These are phyloP conservation scores for Sinodicranocentrus sp. DNA, from an alignment of 2,888 invertebrate species.

Conservation along the genomic window DNA sequence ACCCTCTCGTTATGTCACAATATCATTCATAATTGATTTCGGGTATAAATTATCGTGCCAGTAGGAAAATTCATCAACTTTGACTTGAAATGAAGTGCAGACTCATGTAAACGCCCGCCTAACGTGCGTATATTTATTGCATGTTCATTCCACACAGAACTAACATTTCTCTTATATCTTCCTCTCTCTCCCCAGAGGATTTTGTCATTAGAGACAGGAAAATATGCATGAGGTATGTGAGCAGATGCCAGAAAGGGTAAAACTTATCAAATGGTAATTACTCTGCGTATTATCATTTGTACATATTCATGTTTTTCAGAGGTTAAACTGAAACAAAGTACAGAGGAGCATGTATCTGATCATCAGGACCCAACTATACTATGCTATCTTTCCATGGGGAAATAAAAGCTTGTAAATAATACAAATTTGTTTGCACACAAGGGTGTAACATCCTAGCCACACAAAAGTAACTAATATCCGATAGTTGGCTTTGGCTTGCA, in stretches of 20 bases:
- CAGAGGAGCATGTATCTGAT: no score
- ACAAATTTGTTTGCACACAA: conserved; percentile 15
- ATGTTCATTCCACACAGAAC: no score
- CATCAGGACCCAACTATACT: no score
- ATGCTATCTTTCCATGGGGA: no score
- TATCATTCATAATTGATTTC: conserved; percentile 32
- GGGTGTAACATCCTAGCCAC: conserved; percentile 4
- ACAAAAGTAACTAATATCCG: conserved; percentile 13
- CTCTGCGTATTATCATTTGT: background rate
- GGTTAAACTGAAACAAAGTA: conserved; percentile 2
- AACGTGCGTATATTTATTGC: no score
- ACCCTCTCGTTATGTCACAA: conserved; percentile 20
- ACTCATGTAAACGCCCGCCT: background rate
- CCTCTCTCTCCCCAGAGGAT: background rate
- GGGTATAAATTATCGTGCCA: conserved; percentile 9
- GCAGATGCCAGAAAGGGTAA: conserved; percentile 1
- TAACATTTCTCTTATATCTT: no score
- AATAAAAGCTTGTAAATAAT: background rate
- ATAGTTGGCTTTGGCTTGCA: background rate
- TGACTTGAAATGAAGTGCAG: conserved; percentile 10
- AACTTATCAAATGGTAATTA: conserved; percentile 19
- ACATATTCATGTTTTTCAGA: conserved; percentile 11
- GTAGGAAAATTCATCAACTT: conserved; percentile 18
- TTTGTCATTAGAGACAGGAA: conserved; percentile 3
- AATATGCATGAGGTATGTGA: conserved; percentile 22